Base-by-base conservation (phyloP, 1,140 invertebrate species). In the Dryas iulia region DNA sequence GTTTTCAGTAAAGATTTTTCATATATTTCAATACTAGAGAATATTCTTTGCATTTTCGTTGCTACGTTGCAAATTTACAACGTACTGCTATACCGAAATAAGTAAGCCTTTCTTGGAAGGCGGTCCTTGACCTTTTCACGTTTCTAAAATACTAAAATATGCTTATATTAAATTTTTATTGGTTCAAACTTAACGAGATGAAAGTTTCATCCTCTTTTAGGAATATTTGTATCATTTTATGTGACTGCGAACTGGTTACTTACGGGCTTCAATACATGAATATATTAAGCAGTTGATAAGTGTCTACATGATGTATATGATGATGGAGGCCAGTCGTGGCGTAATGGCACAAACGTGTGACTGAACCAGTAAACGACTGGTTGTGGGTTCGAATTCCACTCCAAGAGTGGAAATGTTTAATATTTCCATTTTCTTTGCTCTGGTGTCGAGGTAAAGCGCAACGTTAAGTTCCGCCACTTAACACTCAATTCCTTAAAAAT, bases 31-130 rank as follows among this genome's bases (percentile, higher is more conserved):
- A 62, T 53, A 31, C 4, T 7, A 52, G 26, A 25, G 30, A 62
- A 62, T 62, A 62, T 54, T 24, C 60, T 23, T 30, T 26, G 24
- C 47, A 54, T 62, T 54, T 62, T 23, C 39, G 21, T 52, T 54
- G 39, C 60, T 26, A 26, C n/a, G 25, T 47, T 47, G 8, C 39
- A 53, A 12, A 53, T 31, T 53, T 62, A 39, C 59, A 12, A 33
- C 31, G 31, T 33, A n/a, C n/a, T n/a, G n/a, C n/a, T 25, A 54
- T 24, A 14, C n/a, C 12, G 33, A 39, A 39, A 39, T 39, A 39
- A 39, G 33, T 47, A n/a, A 47, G 39, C 7, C 6, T 47, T 47
- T 47, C 39, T 47, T 18, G 6, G 18, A 47, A 47, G 8, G n/a
- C 14, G 18, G 10, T 21, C 7, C 7, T 47, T 47, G 18, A 47